Conservation (phyloP, 2,888 invertebrate species). For the Lamellibrachia satsuma region DNA sequence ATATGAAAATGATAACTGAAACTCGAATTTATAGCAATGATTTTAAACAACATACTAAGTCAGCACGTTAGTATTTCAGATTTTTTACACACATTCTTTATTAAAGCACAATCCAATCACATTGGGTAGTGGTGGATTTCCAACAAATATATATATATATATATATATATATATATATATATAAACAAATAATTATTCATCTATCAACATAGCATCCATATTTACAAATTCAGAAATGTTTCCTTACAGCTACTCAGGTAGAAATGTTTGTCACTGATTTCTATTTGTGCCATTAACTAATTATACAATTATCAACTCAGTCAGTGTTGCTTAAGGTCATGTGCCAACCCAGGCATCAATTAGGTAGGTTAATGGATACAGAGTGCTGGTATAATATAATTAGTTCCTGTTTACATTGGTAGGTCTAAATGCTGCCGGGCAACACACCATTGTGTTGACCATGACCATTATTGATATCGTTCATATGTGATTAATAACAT, state of each 20-base stretch:
- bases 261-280: no score
- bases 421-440: neutral
- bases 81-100: no score
- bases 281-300: neutral
- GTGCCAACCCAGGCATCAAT: neutral
- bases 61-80: no score
- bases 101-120: no score
- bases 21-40: no score
- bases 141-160: no score
- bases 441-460: neutral
- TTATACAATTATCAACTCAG: neutral
- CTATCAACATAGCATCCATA: no score
- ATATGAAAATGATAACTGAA: no score
- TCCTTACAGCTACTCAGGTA: neutral
- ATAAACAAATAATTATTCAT: no score
- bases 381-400: neutral
- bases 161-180: neutral
- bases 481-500: neutral
- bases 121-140: no score
- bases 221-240: no score
- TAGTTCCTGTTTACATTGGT: neutral
- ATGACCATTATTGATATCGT: neutral
- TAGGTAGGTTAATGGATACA: neutral
- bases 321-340: neutral
- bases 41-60: no score